Base-by-base conservation (phyloP, 1,140 invertebrate genomes). In the Dolichoris vasculosae region DNA sequence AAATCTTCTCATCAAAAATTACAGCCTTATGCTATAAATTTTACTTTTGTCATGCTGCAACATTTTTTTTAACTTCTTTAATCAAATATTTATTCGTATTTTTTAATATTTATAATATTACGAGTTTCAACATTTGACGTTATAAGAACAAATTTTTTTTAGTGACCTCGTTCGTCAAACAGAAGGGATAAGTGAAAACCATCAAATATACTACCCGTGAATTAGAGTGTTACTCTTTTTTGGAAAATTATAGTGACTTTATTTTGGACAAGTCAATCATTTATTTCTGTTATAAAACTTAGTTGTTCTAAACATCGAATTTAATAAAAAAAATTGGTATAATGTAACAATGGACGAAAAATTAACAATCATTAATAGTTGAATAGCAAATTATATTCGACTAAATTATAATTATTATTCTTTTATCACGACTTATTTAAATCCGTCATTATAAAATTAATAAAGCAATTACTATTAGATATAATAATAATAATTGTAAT, bases 331-430 rank as follows among this genome's bases (percentile, higher is more conserved):
- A 64, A 71, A 73, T 48, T 46, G 59, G 13, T 71, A 26, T 63
- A 76, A 76, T 59, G 82, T 83, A 83, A 83, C 82, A 83, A 38
- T 38, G 38, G 71, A 63, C 64, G 82, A 83, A 75, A 75, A 71
- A 83, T 43, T 83, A 71, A 63, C 75, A 40, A 83, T 76, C 81
- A 40, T 38, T 63, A 59, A 80, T 64, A 80, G 40, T 46, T 23
- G 40, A 26, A n/a, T 38, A 67, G 78, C 78, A 67, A 80, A n/a
- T 80, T 64, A 38, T 40, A 80, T 38, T 26, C 51, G 71, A 35
- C 35, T 43, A 71, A 76, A 76, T 76, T 83, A 63, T 83, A 83
- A 35, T n/a, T n/a, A n/a, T n/a, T n/a, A n/a, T n/a, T n/a, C n/a
- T n/a, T n/a, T n/a, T n/a, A n/a, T n/a, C n/a, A n/a, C n/a, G n/a